These are phyloP conservation scores for Strigops habroptila DNA, from an alignment of 2,113 vertebrate species.

Conservation along the genomic window DNA sequence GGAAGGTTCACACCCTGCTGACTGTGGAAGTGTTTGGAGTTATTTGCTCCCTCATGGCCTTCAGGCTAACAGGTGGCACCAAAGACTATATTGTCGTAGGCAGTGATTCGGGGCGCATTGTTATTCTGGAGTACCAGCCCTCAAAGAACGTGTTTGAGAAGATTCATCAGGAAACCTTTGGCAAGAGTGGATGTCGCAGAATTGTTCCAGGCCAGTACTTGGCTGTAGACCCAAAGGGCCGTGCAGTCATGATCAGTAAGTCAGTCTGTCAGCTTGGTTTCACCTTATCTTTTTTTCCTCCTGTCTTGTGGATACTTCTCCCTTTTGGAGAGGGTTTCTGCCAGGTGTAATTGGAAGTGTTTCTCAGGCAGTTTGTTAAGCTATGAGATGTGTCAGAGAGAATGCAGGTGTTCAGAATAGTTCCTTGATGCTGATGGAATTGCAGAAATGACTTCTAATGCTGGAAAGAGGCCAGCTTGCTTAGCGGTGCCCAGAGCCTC, in stretches of 20 bases:
- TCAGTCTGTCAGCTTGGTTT: neutral
- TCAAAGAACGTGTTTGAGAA: slow-evolving; percentile 99
- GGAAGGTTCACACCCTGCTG: slow-evolving; percentile 95
- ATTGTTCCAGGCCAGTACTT: slow-evolving; percentile 97
- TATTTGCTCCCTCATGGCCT: slow-evolving; percentile 95
- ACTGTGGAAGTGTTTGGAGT: slow-evolving; percentile 97
- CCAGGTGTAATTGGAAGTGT: neutral
- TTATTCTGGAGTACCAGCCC: slow-evolving; percentile 96
- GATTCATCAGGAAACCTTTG: slow-evolving; percentile 98
- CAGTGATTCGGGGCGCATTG: slow-evolving; percentile 94
- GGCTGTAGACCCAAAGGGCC: slow-evolving; percentile 96
- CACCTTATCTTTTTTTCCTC: fast-evolving
- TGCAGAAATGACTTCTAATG: neutral
- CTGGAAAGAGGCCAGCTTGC: neutral
- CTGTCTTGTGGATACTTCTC: fast-evolving
- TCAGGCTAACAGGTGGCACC: slow-evolving; percentile 94
- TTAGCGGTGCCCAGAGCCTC: fast-evolving
- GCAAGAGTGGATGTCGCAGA: slow-evolving; percentile 96
- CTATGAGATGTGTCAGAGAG: neutral
- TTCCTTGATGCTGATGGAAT: neutral
- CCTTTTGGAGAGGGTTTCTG: neutral
- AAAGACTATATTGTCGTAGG: slow-evolving; percentile 98
- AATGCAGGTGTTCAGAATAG: neutral
- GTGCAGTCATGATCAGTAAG: slow-evolving; percentile 97
- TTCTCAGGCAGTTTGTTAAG: neutral